A percentile compares a stretch with the other conserved stretches of the same genome.
Conservation (phyloP, 2,113 vertebrate species). For the Octodon degus region DNA sequence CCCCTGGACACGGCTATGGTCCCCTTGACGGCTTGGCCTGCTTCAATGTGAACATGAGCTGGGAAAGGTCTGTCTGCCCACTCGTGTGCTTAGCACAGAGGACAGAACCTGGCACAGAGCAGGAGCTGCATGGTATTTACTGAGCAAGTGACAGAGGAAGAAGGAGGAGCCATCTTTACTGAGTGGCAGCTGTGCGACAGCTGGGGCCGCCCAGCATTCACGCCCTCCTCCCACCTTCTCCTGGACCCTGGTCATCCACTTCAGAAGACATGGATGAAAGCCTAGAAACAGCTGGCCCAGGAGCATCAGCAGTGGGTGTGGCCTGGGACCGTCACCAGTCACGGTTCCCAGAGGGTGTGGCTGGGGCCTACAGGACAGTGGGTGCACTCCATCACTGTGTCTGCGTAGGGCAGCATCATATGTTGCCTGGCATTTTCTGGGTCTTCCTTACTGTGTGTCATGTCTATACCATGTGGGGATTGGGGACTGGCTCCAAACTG, state of each 20-base stretch:
- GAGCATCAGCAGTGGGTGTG: neutral
- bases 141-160: neutral
- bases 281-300: neutral
- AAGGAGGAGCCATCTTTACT: neutral
- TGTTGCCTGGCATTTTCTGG: rapidly evolving
- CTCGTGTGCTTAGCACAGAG: rapidly evolving
- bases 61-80: neutral
- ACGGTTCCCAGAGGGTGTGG: neutral
- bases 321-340: neutral
- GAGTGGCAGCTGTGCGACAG: neutral
- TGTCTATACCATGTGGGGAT: rapidly evolving
- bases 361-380: neutral
- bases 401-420: neutral
- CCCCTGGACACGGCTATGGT: rapidly evolving
- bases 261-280: neutral
- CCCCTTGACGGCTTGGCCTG: rapidly evolving
- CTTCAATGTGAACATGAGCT: neutral
- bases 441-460: neutral
- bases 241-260: neutral
- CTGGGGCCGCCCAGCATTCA: neutral
- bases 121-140: neutral
- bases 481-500: neutral
- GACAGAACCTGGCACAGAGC: neutral
- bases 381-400: neutral
- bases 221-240: rapidly evolving